phyloP scores from a whole-genome alignment of 2,113 vertebrate genomes.

The Embiotoca jacksoni region DNA sequence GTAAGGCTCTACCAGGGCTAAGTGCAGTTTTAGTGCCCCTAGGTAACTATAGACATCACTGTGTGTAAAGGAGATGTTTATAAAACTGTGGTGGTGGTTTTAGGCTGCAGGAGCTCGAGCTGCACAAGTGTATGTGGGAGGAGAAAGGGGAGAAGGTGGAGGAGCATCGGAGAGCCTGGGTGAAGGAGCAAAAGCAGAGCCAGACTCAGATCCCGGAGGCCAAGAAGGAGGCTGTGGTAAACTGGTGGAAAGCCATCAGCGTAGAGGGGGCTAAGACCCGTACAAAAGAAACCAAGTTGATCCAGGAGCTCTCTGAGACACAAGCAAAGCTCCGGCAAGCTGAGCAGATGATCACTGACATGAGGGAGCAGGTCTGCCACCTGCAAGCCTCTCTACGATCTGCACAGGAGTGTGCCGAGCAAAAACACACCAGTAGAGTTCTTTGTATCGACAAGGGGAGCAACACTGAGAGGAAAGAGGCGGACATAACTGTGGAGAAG shows the following conservation, averaged over 20 bases:
- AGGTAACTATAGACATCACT: slow-evolving; percentile 69
- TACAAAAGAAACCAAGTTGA: slow-evolving; percentile 27
- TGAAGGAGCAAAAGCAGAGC: slow-evolving; percentile 69
- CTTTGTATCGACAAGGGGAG: slow-evolving; percentile 54
- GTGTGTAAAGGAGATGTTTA: slow-evolving; percentile 72
- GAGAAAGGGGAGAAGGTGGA: slow-evolving; percentile 77
- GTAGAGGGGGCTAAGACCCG: slow-evolving; percentile 52
- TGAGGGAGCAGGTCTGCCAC: slow-evolving; percentile 67
- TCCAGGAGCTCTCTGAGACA: slow-evolving; percentile 51
- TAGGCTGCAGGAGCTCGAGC: slow-evolving; percentile 83
- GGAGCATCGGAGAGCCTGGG: slow-evolving; percentile 62
- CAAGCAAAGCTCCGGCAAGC: slow-evolving; percentile 57
- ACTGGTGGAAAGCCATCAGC: slow-evolving; percentile 76
- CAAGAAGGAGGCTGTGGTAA: slow-evolving; percentile 73
- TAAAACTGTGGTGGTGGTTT: slow-evolving; percentile 69
- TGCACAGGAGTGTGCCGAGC: slow-evolving; percentile 51
- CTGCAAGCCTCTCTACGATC: slow-evolving; percentile 71
- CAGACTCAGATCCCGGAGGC: slow-evolving; percentile 63
- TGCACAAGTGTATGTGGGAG: slow-evolving; percentile 74
- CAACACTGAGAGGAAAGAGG: slow-evolving; percentile 50
- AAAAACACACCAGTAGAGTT: slow-evolving; percentile 22
- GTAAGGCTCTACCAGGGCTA: slow-evolving; percentile 52
- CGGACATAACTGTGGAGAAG: slow-evolving; percentile 20
- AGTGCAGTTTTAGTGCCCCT: slow-evolving; percentile 79
- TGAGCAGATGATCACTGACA: slow-evolving; percentile 69